Percentiles rank a stretch among this genome's conserved stretches.
Evolutionary conservation across 2,113 vertebrate genomes (phyloP).

Genomic region (Salvator merianae): DNA sequence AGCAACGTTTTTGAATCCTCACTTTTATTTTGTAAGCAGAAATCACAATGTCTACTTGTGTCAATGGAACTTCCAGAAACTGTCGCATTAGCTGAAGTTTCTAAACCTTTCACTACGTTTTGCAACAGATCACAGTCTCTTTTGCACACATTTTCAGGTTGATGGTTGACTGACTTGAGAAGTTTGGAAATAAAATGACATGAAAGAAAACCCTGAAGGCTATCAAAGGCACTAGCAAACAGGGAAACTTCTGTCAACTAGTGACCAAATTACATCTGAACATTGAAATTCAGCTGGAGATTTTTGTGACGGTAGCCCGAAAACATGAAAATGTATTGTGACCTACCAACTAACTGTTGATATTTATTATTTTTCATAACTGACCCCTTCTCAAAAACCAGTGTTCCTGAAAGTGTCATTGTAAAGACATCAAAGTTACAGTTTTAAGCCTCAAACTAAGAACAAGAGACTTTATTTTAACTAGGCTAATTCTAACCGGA

Average conservation of each 20-base stretch:
- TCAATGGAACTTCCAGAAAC: not conserved
- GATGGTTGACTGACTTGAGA: not conserved
- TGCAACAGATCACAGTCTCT: rapidly evolving
- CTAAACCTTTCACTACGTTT: constrained; percentile 4
- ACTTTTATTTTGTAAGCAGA: not conserved
- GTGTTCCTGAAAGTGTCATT: not conserved
- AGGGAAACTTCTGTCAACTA: not conserved
- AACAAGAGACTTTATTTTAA: not conserved
- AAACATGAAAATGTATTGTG: not conserved
- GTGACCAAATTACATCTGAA: constrained; percentile 8
- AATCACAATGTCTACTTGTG: not conserved
- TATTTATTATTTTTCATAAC: not conserved
- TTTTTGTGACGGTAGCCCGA: not conserved
- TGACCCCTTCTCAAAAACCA: not conserved
- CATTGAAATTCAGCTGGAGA: not conserved
- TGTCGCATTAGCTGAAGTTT: not conserved
- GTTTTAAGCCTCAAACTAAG: constrained; percentile 1
- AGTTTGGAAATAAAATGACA: constrained; percentile 5
- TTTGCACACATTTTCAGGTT: not conserved
- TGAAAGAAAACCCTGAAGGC: constrained; percentile 2
- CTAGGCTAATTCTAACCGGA: too few relatives aligned
- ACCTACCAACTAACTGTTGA: not conserved
- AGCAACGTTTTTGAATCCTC: too few relatives aligned
- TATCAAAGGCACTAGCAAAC: not conserved
- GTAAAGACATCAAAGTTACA: not conserved